Percentiles rank a stretch among this genome's conserved stretches.
Conservation (phyloP, 2,888 invertebrate genomes). For the Hoplodrina blanda region DNA sequence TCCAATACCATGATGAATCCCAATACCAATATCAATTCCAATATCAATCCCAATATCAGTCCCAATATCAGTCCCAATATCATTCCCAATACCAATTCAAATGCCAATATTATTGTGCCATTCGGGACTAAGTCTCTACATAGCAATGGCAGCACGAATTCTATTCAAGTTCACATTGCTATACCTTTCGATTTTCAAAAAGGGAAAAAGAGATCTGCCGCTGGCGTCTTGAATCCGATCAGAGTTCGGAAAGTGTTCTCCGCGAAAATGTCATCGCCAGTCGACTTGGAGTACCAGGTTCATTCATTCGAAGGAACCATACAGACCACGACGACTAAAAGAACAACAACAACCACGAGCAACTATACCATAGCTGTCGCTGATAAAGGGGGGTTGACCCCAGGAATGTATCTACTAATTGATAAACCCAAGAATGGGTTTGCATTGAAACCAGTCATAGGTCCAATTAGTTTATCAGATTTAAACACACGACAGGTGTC, state of each 20-base stretch:
- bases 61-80: too few relatives aligned
- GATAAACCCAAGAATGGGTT: conserved; percentile 70
- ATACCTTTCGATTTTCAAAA: conserved; percentile 70
- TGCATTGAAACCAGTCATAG: conserved; percentile 71
- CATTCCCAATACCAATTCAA: too few relatives aligned
- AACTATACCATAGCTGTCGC: not conserved
- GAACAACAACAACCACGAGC: not conserved
- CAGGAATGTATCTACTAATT: conserved; percentile 78
- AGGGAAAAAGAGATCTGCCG: conserved; percentile 71
- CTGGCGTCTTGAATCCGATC: conserved; percentile 47
- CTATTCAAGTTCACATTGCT: conserved; percentile 81
- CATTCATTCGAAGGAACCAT: conserved; percentile 69
- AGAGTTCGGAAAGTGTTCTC: conserved; percentile 78
- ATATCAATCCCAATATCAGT: too few relatives aligned
- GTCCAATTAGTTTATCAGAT: conserved; percentile 48
- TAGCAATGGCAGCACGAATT: conserved; percentile 58
- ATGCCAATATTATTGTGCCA: not conserved
- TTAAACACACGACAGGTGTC: conserved; percentile 43
- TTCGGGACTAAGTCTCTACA: conserved; percentile 5
- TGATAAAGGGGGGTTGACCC: conserved; percentile 58
- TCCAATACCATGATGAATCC: too few relatives aligned
- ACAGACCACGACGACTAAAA: conserved; percentile 16
- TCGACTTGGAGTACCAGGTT: conserved; percentile 82
- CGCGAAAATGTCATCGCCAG: conserved; percentile 79
- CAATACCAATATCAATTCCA: too few relatives aligned